Evolutionary conservation across 2,797 vertebrate species (phyloP), one percentile per base, ranked within the genome.

Genomic region (Thunnus albacares): DNA sequence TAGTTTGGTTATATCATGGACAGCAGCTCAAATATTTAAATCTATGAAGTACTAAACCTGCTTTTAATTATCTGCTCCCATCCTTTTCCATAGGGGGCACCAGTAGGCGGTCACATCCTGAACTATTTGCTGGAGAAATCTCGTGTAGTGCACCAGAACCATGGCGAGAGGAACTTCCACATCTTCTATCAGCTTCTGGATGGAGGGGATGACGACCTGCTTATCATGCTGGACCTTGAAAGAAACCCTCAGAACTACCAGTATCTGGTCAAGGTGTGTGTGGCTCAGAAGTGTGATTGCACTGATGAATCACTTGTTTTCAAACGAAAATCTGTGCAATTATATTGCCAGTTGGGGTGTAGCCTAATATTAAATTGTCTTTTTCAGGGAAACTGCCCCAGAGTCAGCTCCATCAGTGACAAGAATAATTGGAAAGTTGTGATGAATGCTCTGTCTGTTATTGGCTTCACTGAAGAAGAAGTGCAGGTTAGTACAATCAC

Each of bases 101-200:
- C 98, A 1, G 97, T 99, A 0, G 98, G 98, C 1, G 97, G 97
- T 75, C 98, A 99, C 92, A 99, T 99, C 89, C 94, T 98, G 70
- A 99, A 98, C 94, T 99, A 99, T 94, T 96, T 99, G 83, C 94
- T 99, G 93, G 98, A 99, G 91, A 99, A 99, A 91, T 98, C 98
- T 0, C 96, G 98, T 0, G 98, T 99, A 2, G 97, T 99, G 6
- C 98, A 99, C 88, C 98, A 99, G 94, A 99, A 97, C 90, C 97
- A 98, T 0, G 98, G 98, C 0, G 98, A 99, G 93, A 96, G 98
- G 90, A 99, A 98, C 94, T 99, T 99, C 92, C 98, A 99, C 88
- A 95, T 99, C 87, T 99, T 99, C 94, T 99, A 99, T 92, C 98
- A 99, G 94, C 95, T 99, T 62, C 93, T 99, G 73, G 97, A 98